phyloP scores from a whole-genome alignment of 2,113 vertebrate species.

The Oncorhynchus gorbuscha region DNA sequence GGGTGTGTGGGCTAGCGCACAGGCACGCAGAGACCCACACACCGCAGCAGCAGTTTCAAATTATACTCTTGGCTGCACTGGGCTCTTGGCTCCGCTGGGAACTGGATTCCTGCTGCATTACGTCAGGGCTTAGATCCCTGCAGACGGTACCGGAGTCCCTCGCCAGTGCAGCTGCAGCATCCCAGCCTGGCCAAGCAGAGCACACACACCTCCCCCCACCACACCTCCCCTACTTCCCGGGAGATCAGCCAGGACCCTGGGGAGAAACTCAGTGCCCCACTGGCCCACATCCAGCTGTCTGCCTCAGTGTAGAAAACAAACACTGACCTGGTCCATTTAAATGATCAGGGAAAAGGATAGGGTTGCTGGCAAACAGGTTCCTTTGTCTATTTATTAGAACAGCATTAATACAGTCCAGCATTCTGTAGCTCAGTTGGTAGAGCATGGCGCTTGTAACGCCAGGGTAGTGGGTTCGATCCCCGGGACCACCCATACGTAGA shows the following conservation, averaged over 20 bases:
- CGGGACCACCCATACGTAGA: too few relatives aligned
- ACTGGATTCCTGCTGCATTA: slow-evolving; percentile 67
- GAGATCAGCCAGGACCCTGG: slow-evolving; percentile 17
- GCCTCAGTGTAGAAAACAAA: slow-evolving; percentile 1
- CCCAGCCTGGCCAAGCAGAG: not conserved
- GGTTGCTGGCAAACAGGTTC: not conserved
- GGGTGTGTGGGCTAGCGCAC: slow-evolving; percentile 25
- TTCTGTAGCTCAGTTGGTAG: too few relatives aligned
- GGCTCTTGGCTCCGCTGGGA: slow-evolving; percentile 42
- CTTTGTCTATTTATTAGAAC: slow-evolving; percentile 5
- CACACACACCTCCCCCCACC: not conserved
- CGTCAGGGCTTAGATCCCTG: slow-evolving; percentile 46
- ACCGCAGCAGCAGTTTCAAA: slow-evolving; percentile 21
- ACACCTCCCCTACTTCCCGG: not conserved
- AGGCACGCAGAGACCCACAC: slow-evolving; percentile 18
- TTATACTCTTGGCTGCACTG: slow-evolving; percentile 46
- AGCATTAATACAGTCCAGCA: not conserved
- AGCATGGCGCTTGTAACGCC: too few relatives aligned
- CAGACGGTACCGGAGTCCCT: slow-evolving; percentile 2
- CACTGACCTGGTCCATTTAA: slow-evolving; percentile 7
- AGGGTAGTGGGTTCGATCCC: too few relatives aligned
- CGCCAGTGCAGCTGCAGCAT: not conserved
- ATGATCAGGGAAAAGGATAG: not conserved
- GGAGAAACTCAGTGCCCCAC: slow-evolving; percentile 9
- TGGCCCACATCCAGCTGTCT: slow-evolving; percentile 20